Evolutionary conservation across 2,113 vertebrate species (phyloP).

Genomic region (Pedetes capensis): DNA sequence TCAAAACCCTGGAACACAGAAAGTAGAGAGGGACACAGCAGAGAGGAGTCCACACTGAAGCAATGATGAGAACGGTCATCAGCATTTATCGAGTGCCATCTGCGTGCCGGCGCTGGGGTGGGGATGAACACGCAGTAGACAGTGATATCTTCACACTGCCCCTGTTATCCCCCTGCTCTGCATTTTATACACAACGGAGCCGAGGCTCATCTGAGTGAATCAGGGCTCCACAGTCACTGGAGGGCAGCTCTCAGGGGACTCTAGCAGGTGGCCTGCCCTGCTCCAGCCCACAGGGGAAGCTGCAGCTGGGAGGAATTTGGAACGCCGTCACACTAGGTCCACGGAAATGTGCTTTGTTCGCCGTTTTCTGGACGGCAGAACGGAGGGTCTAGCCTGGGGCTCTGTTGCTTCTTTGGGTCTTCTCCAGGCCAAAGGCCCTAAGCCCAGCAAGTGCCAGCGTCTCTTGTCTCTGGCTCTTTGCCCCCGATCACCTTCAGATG

Average conservation of each 20-base stretch:
- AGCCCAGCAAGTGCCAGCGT: background rate
- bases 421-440: background rate
- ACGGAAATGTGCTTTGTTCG: background rate
- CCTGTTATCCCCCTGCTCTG: background rate
- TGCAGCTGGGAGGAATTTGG: background rate
- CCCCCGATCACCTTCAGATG: background rate
- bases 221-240: background rate
- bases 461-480: background rate
- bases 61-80: accelerated
- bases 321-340: background rate
- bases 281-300: background rate
- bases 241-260: background rate
- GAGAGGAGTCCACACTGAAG: background rate
- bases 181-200: background rate
- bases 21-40: background rate
- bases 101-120: too few relatives aligned
- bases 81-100: background rate
- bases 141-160: background rate
- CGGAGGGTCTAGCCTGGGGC: background rate
- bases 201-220: background rate
- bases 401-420: background rate
- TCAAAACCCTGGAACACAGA: background rate
- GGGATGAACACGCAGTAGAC: too few relatives aligned
- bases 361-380: background rate
- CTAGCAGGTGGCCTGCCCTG: background rate